phyloP scores from a whole-genome alignment of 2,113 vertebrate genomes.

The Panthera tigris region DNA sequence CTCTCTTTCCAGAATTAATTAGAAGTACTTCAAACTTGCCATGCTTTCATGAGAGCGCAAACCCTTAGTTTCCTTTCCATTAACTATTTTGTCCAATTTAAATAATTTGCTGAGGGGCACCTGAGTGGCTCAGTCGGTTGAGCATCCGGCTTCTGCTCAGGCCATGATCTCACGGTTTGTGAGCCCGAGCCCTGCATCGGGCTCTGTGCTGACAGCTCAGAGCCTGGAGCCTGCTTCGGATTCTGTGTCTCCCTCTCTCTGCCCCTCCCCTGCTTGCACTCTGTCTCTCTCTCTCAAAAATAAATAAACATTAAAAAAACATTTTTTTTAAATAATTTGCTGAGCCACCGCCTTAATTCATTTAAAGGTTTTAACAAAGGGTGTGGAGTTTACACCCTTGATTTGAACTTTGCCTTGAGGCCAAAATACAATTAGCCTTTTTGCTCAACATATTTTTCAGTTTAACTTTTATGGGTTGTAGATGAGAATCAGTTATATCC shows the following conservation, averaged over 20 bases:
- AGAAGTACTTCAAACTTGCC: neutral
- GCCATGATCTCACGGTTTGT: too few relatives aligned
- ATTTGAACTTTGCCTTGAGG: neutral
- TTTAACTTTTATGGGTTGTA: neutral
- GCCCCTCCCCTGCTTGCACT: too few relatives aligned
- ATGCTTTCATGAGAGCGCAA: neutral
- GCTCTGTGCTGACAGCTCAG: too few relatives aligned
- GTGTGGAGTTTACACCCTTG: neutral
- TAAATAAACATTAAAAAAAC: too few relatives aligned
- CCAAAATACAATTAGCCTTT: neutral
- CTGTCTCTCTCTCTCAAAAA: too few relatives aligned
- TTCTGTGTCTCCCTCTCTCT: too few relatives aligned
- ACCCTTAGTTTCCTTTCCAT: neutral
- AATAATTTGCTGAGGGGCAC: neutral
- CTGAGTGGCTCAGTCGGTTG: too few relatives aligned
- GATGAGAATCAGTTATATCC: neutral
- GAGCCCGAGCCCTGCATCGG: too few relatives aligned
- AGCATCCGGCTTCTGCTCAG: too few relatives aligned
- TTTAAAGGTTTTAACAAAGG: neutral
- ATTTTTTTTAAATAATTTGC: constrained; percentile 6
- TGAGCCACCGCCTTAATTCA: neutral
- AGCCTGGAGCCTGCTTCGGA: too few relatives aligned
- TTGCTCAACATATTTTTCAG: neutral
- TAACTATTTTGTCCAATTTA: constrained; percentile 23
- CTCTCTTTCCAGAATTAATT: constrained; percentile 29